These are phyloP conservation scores for Chionoecetes opilio DNA, from an alignment of 1,140 invertebrate species.

Conservation along the genomic window DNA sequence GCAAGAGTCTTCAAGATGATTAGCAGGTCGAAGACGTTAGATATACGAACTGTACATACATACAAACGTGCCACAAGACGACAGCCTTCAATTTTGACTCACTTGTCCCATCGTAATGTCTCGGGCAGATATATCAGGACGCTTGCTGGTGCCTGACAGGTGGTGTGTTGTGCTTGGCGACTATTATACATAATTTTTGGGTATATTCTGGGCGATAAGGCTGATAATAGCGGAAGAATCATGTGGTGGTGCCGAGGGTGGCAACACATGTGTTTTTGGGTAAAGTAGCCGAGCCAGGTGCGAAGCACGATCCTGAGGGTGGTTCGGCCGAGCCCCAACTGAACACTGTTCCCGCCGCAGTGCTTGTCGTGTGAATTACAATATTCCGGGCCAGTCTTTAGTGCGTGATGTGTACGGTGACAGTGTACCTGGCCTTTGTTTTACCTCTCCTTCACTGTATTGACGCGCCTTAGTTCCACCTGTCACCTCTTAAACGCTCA, in stretches of 20 bases:
- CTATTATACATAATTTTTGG: background rate
- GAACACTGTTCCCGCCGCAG: constrained; percentile 23
- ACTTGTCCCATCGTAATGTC: background rate
- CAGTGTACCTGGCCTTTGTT: constrained; percentile 7
- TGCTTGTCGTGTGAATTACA: background rate
- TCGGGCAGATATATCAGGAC: background rate
- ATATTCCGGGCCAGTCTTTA: background rate
- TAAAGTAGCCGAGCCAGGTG: background rate
- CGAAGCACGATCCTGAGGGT: background rate
- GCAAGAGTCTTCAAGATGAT: too few species aligned
- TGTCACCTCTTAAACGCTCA: background rate
- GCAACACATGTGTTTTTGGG: background rate
- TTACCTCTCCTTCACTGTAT: too few species aligned
- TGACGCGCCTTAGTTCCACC: too few species aligned
- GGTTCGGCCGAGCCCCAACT: background rate
- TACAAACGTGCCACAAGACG: background rate
- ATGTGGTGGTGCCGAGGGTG: background rate
- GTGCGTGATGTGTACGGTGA: constrained; percentile 15
- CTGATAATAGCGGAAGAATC: background rate
- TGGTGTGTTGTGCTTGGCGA: background rate
- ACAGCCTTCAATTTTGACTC: background rate
- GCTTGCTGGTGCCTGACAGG: background rate
- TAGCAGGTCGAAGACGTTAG: background rate
- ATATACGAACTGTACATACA: background rate
- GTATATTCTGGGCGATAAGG: background rate